phyloP scores from a whole-genome alignment of 2,797 vertebrate genomes.

The Tympanoctomys barrerae region DNA sequence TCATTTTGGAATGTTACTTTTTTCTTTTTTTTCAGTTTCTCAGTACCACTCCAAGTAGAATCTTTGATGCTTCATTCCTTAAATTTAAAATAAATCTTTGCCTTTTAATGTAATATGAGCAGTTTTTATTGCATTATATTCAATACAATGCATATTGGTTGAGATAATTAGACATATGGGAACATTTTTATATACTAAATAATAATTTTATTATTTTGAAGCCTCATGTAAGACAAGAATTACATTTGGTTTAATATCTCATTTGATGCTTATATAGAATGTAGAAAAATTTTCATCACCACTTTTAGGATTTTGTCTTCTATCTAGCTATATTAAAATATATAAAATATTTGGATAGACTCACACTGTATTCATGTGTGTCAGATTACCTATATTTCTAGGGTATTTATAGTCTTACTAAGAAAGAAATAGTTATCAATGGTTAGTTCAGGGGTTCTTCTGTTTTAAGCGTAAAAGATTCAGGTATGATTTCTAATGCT shows the following conservation, averaged over 20 bases:
- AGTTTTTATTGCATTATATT: background rate
- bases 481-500: background rate
- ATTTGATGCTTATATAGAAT: background rate
- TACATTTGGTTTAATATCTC: background rate
- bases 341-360: background rate
- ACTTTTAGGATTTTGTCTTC: background rate
- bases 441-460: background rate
- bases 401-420: background rate
- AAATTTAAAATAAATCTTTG: background rate
- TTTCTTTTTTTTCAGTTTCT: background rate
- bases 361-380: background rate
- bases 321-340: background rate
- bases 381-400: background rate
- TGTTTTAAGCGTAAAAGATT: background rate
- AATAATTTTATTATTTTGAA: background rate
- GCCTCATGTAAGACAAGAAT: background rate
- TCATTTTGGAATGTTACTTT: background rate
- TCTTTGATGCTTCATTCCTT: background rate
- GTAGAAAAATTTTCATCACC: background rate
- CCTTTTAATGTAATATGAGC: background rate
- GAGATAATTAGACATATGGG: background rate
- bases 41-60: background rate
- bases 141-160: background rate
- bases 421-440: background rate
- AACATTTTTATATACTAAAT: background rate